These are phyloP conservation scores for Plodia interpunctella DNA, from an alignment of 1,140 invertebrate genomes.

Conservation along the genomic window DNA sequence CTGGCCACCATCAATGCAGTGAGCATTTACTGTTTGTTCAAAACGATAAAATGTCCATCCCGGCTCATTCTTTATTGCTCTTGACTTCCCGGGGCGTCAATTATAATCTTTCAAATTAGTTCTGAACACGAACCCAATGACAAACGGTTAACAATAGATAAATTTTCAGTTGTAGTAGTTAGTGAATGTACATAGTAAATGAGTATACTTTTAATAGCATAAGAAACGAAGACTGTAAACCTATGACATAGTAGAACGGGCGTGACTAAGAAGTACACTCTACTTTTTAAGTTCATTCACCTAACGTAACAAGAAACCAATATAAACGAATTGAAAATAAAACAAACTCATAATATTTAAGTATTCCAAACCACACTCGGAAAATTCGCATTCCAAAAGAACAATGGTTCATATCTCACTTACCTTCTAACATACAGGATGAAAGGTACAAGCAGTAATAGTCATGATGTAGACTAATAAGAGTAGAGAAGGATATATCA, in stretches of 20 bases:
- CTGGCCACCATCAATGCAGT: slow-evolving; percentile 20
- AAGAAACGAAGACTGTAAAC: too few relatives aligned
- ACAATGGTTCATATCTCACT: neutral
- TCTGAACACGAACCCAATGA: neutral
- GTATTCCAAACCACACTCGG: neutral
- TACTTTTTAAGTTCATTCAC: too few relatives aligned
- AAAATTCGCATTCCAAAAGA: neutral
- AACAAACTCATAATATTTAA: neutral
- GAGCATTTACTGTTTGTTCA: neutral
- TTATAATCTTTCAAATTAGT: neutral
- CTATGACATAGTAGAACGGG: too few relatives aligned
- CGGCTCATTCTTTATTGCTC: neutral
- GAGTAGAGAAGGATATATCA: too few relatives aligned
- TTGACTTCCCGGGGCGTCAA: neutral
- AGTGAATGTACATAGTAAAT: too few relatives aligned
- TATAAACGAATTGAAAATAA: too few relatives aligned
- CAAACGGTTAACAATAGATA: neutral
- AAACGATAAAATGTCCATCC: neutral
- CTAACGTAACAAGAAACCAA: too few relatives aligned
- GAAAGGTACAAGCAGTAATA: neutral
- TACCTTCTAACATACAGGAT: neutral
- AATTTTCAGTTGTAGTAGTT: too few relatives aligned
- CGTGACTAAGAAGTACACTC: too few relatives aligned
- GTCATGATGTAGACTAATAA: too few relatives aligned
- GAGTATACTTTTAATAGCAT: too few relatives aligned